Conservation (phyloP, 2,113 vertebrate genomes). For the Pelobates fuscus region DNA sequence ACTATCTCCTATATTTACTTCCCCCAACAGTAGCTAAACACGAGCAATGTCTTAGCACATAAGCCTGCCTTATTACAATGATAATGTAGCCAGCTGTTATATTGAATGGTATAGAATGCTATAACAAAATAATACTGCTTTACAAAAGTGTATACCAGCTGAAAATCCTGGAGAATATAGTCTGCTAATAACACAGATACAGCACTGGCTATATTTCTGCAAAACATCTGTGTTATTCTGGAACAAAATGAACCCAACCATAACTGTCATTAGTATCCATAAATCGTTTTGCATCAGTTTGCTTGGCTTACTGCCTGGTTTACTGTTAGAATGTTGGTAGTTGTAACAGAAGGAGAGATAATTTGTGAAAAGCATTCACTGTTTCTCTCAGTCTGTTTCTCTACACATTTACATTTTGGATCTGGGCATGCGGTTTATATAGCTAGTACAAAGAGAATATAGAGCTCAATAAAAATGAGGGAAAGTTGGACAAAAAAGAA, state of each 20-base stretch:
- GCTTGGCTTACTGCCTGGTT: slow-evolving; percentile 32
- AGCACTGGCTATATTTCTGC: slow-evolving; percentile 32
- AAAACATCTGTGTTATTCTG: slow-evolving; percentile 36
- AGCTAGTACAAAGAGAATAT: too few relatives aligned
- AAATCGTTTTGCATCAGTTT: slow-evolving; percentile 14
- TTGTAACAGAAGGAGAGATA: slow-evolving; percentile 36
- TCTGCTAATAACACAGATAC: slow-evolving; percentile 18
- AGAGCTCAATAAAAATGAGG: too few relatives aligned
- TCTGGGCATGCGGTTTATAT: too few relatives aligned
- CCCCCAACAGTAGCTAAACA: slow-evolving; percentile 11
- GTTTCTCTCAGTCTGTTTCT: too few relatives aligned
- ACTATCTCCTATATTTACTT: slow-evolving; percentile 31
- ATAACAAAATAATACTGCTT: slow-evolving; percentile 29
- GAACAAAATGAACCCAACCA: slow-evolving; percentile 19
- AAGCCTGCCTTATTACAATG: slow-evolving; percentile 38
- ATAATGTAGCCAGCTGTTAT: slow-evolving; percentile 44
- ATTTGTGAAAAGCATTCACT: neutral
- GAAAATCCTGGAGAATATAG: slow-evolving; percentile 2
- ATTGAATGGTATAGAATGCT: slow-evolving; percentile 26
- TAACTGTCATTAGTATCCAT: slow-evolving; percentile 13
- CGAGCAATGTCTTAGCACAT: slow-evolving; percentile 39
- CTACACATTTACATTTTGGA: too few relatives aligned
- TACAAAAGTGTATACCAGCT: neutral
- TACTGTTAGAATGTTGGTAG: slow-evolving; percentile 32
- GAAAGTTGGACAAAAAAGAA: too few relatives aligned